Conservation (phyloP, 2,113 vertebrate genomes). For the Myodes glareolus region DNA sequence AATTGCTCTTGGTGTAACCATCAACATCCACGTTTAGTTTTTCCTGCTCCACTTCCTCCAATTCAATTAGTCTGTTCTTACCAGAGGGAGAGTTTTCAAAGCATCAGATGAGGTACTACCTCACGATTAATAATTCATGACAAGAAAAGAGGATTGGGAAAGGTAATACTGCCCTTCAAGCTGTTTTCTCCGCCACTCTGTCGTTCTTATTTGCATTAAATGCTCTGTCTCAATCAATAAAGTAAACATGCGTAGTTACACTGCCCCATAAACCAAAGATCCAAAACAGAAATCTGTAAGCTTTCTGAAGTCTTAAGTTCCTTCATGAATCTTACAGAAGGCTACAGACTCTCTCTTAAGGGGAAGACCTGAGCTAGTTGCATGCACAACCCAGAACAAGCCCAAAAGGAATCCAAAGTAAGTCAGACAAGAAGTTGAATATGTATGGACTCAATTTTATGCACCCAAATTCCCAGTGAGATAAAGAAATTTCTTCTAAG, state of each 20-base stretch:
- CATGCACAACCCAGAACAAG: background rate
- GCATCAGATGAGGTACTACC: constrained; percentile 75
- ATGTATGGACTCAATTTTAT: background rate
- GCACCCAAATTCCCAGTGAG: background rate
- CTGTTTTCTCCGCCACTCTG: constrained; percentile 69
- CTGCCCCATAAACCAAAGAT: constrained; percentile 73
- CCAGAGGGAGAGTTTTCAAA: constrained; percentile 78
- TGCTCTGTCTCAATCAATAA: constrained; percentile 68
- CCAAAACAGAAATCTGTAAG: constrained; percentile 64
- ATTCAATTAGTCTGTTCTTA: constrained; percentile 79
- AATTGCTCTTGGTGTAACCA: constrained; percentile 79
- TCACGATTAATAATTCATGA: constrained; percentile 83
- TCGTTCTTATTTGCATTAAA: constrained; percentile 69
- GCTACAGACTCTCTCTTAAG: background rate
- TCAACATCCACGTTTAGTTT: constrained; percentile 66
- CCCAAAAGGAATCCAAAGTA: background rate
- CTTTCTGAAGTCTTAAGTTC: constrained; percentile 47
- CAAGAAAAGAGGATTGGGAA: constrained; percentile 73
- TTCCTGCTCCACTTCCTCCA: constrained; percentile 77
- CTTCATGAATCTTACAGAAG: constrained; percentile 58
- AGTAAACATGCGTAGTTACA: constrained; percentile 69
- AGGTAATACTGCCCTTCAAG: constrained; percentile 77
- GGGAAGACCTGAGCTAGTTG: background rate
- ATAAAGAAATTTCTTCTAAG: background rate
- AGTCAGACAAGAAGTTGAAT: background rate